Evolutionary conservation across 2,113 vertebrate genomes (phyloP).

Genomic region (Bettongia penicillata): DNA sequence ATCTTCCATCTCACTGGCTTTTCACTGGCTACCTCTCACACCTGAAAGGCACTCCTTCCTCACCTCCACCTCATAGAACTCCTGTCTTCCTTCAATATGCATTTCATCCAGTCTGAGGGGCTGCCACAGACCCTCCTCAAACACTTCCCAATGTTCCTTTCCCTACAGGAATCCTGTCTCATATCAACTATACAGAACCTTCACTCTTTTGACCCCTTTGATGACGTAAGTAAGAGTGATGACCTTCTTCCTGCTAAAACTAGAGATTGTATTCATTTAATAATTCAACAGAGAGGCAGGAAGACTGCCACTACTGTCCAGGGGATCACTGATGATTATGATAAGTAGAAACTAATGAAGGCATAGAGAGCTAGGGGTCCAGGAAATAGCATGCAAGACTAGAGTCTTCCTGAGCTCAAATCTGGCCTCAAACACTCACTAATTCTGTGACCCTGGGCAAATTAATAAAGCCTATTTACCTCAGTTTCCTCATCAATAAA

Average conservation of each 20-base stretch:
- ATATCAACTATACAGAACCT: not conserved
- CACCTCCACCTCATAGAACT: not conserved
- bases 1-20: not conserved
- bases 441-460: not conserved
- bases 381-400: not conserved
- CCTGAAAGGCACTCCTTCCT: not conserved
- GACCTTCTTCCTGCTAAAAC: not conserved
- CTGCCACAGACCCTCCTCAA: not conserved
- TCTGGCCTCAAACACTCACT: not conserved
- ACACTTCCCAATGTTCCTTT: too few species aligned
- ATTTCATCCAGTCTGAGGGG: not conserved
- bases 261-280: not conserved
- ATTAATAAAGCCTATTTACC: not conserved
- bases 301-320: not conserved
- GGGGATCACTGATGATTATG: not conserved
- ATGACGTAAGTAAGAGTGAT: not conserved
- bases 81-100: not conserved
- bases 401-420: not conserved
- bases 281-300: not conserved
- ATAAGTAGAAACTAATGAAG: not conserved
- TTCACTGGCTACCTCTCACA: not conserved
- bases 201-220: not conserved
- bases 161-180: not conserved
- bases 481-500: not conserved
- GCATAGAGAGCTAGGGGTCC: not conserved